Base-by-base conservation (phyloP, 1,140 invertebrate species). In the Sesamia nonagrioides region DNA sequence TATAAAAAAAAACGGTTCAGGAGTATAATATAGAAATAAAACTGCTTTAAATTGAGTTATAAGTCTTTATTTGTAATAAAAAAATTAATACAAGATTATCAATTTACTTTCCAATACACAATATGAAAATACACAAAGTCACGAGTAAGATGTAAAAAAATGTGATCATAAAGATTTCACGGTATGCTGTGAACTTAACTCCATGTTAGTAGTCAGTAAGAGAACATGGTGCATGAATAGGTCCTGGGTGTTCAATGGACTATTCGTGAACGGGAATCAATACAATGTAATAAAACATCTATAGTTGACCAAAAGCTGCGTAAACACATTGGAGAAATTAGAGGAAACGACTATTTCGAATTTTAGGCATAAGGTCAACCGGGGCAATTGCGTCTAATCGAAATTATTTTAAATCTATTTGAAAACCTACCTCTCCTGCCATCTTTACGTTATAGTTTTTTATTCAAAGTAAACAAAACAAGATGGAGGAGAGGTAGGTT, bases 41-140 rank as follows among this genome's bases (percentile, higher is more conserved):
- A 40, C 21, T 4, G 6, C 35, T 9, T 13, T 15, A 27, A 48
- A 18, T 63, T n/a, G 56, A 75, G 72, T 75, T 63, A 75, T 42
- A 73, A 73, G 69, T 75, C 42, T 75, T 75, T 75, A 75, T 75
- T 75, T 75, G 40, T 75, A 45, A 75, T 61, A 61, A 75, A 75
- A 74, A 75, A 75, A 61, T 18, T 40, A 61, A 75, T 75, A 75
- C 72, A 63, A 75, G 56, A 75, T 61, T 75, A 63, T 75, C 72
- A 74, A 33, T 75, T 61, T 61, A 73, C 27, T 75, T 75, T 75
- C 52, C 52, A 75, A 76, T 80, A 79, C 71, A 74, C 37, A 80
- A 66, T 82, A 82, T 61, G 77, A 79, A 79, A 79, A 79, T 79
- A 82, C 69, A 69, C 45, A 79, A 78, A 82, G 71, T 74, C 61